These are phyloP conservation scores for Drosophila ambigua DNA, from an alignment of 1,140 invertebrate species.

Conservation along the genomic window DNA sequence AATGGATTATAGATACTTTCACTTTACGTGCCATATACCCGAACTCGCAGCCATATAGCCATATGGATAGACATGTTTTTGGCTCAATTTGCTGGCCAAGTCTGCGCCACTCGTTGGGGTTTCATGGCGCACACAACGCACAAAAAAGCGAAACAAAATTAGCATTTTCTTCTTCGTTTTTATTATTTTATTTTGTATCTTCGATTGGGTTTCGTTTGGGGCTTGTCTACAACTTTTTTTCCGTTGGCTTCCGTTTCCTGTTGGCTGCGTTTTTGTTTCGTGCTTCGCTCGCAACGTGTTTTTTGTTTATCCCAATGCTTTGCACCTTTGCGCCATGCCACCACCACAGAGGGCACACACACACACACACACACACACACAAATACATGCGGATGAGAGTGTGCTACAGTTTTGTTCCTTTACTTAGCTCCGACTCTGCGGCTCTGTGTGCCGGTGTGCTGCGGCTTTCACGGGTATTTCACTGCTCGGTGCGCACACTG, in stretches of 20 bases:
- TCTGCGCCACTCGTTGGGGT: background rate
- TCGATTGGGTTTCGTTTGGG: conserved; percentile 23
- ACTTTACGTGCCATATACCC: conserved; percentile 23
- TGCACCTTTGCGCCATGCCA: conserved; percentile 51
- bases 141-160: conserved; percentile 17
- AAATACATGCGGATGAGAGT: no score
- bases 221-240: conserved; percentile 5
- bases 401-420: background rate
- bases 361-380: background rate
- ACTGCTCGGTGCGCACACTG: conserved; percentile 39
- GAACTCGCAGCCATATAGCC: background rate
- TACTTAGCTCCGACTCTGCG: conserved; percentile 18
- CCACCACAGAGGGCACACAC: conserved; percentile 17
- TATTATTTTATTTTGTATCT: conserved; percentile 17
- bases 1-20: conserved; percentile 47
- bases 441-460: conserved; percentile 16
- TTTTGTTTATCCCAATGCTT: conserved; percentile 66
- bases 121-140: background rate
- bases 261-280: conserved; percentile 32
- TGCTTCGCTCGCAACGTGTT: conserved; percentile 2
- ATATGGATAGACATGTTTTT: conserved; percentile 42
- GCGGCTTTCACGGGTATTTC: conserved; percentile 62
- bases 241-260: conserved; percentile 4
- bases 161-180: conserved; percentile 48
- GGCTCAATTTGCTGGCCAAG: conserved; percentile 43